These are phyloP conservation scores for Endotricha flammealis DNA, from an alignment of 2,888 invertebrate genomes.

Conservation along the genomic window DNA sequence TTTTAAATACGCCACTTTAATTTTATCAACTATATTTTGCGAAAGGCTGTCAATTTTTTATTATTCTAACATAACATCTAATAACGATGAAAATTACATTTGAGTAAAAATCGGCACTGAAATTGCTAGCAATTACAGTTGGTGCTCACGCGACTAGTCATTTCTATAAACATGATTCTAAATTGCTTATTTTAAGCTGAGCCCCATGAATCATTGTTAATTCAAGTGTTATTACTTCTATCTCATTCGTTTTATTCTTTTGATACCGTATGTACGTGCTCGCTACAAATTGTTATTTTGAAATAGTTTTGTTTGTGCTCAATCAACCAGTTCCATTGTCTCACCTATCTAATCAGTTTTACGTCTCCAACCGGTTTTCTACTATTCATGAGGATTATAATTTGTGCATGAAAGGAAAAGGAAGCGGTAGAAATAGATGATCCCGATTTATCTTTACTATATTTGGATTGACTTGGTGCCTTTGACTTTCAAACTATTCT, in stretches of 20 bases:
- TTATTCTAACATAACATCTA: background rate
- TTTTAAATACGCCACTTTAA: too few species aligned
- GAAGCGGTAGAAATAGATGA: too few species aligned
- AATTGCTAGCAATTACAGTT: constrained; percentile 15
- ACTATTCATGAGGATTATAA: background rate
- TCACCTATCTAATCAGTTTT: constrained; percentile 11
- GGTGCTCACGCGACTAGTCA: constrained; percentile 19
- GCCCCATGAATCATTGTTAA: constrained; percentile 50
- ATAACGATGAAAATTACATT: constrained; percentile 3
- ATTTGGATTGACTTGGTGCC: too few species aligned
- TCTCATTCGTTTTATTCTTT: constrained; percentile 30
- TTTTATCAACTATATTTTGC: too few species aligned
- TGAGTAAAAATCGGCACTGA: constrained; percentile 3
- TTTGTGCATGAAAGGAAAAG: too few species aligned
- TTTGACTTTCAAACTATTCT: too few species aligned
- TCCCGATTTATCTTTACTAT: too few species aligned
- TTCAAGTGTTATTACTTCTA: constrained; percentile 46
- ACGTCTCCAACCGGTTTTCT: constrained; percentile 6
- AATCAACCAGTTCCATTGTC: constrained; percentile 16
- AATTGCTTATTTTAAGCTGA: constrained; percentile 30
- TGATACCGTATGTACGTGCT: constrained; percentile 28
- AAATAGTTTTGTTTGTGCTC: constrained; percentile 25
- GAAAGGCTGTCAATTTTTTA: too few species aligned
- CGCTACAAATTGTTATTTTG: constrained; percentile 29
- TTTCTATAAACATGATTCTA: constrained; percentile 20